These are phyloP conservation scores for Platichthys flesus DNA, from an alignment of 2,113 vertebrate species.

Conservation along the genomic window DNA sequence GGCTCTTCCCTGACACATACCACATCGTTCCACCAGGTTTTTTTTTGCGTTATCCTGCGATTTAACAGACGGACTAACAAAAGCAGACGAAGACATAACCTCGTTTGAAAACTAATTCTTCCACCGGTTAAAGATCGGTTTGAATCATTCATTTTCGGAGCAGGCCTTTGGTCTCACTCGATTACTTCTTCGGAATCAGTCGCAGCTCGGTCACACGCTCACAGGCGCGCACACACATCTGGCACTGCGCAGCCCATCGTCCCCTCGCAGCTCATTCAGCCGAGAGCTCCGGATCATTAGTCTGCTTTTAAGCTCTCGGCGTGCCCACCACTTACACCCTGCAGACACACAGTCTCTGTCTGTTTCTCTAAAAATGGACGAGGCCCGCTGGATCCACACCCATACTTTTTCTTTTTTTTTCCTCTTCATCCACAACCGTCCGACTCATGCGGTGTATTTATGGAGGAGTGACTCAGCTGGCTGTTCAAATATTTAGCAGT, in stretches of 20 bases:
- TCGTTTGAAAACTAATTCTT: not conserved
- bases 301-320: not conserved
- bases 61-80: too few species aligned
- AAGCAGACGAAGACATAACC: too few species aligned
- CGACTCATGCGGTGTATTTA: constrained; percentile 58
- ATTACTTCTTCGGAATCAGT: not conserved
- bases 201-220: not conserved
- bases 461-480: constrained; percentile 65
- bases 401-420: constrained; percentile 25
- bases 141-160: not conserved
- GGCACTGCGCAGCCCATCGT: not conserved
- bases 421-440: constrained; percentile 25
- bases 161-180: not conserved
- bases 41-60: too few species aligned
- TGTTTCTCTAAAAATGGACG: constrained; percentile 44
- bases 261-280: not conserved
- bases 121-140: not conserved
- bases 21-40: too few species aligned
- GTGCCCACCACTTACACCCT: constrained; percentile 13
- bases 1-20: too few species aligned
- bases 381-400: constrained; percentile 32
- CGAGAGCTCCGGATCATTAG: constrained; percentile 1
- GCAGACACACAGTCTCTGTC: constrained; percentile 31
- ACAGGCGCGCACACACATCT: not conserved
- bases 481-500: constrained; percentile 74